phyloP scores from a whole-genome alignment of 2,113 vertebrate species.

The Suncus etruscus region DNA sequence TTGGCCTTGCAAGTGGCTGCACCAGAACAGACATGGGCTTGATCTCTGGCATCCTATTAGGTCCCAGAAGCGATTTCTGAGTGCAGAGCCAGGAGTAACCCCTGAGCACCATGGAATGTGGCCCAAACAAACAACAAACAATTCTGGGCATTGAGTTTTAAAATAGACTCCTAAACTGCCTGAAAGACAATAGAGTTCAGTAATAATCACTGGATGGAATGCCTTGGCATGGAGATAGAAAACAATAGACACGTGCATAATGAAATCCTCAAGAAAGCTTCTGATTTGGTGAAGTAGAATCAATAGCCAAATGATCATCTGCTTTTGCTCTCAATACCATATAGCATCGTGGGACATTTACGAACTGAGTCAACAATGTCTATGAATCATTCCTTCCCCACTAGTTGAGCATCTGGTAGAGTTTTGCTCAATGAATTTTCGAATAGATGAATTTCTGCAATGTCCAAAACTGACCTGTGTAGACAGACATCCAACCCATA shows the following conservation, averaged over 20 bases:
- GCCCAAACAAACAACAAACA: not conserved
- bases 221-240: not conserved
- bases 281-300: not conserved
- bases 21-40: too few species aligned
- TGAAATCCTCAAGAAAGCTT: not conserved
- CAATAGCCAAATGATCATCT: not conserved
- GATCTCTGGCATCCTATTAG: too few species aligned
- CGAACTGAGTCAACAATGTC: not conserved
- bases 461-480: not conserved
- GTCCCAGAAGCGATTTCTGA: too few species aligned
- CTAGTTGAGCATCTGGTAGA: not conserved
- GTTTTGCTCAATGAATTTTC: not conserved
- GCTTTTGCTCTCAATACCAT: not conserved
- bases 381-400: not conserved
- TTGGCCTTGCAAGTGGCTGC: too few species aligned
- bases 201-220: not conserved
- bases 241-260: not conserved
- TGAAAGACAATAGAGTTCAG: not conserved
- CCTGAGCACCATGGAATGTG: too few species aligned
- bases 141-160: slow-evolving; percentile 2
- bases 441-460: not conserved
- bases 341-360: not conserved
- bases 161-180: not conserved
- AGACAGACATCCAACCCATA: not conserved
- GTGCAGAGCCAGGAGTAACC: too few species aligned